Base-by-base conservation (phyloP, 2,888 invertebrate species). In the Acanthoscelides obtectus region DNA sequence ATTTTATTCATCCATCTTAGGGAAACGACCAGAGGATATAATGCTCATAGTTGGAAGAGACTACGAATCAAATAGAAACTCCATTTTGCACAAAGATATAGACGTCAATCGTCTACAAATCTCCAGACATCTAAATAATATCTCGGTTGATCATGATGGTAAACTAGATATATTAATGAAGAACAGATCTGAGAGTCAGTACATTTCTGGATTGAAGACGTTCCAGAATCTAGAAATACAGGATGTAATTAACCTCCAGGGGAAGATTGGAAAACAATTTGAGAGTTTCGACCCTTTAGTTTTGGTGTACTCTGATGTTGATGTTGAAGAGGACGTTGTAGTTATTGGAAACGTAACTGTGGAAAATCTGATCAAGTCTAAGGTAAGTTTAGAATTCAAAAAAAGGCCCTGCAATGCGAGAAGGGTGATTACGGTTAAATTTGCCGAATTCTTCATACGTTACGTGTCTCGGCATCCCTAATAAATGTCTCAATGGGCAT, bases 311-410 rank as follows among this genome's bases (percentile, higher is more conserved):
- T 82, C 87, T 6, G 79, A 86, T 19, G 72, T 89, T 2, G 79
- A 80, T 3, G 73, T 90, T 2, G 75, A 80, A 1, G 87, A 87
- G 0, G 85, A 86, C 81, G 80, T 82, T 65, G 76, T 71, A 0
- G 86, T 90, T 21, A 82, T 81, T 8, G 88, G 88, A 0, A 84
- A 87, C 73, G 87, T 87, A 0, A 83, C 81, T 0, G 83, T 90
- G 17, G 84, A 85, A 22, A 78, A 86, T n/a, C 45, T 81, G 8
- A 20, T 66, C 66, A 22, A 6, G 17, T 45, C 12, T 45, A 12
- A 12, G 45, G 45, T 45, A 45, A 45, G 45, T 12, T 45, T 1
- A 25, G 25, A n/a, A n/a, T n/a, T n/a, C n/a, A n/a, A n/a, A n/a
- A n/a, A n/a, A n/a, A n/a, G n/a, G n/a, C n/a, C n/a, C n/a, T n/a